These are phyloP conservation scores for Burhinus oedicnemus DNA, from an alignment of 2,113 vertebrate species.

Conservation along the genomic window DNA sequence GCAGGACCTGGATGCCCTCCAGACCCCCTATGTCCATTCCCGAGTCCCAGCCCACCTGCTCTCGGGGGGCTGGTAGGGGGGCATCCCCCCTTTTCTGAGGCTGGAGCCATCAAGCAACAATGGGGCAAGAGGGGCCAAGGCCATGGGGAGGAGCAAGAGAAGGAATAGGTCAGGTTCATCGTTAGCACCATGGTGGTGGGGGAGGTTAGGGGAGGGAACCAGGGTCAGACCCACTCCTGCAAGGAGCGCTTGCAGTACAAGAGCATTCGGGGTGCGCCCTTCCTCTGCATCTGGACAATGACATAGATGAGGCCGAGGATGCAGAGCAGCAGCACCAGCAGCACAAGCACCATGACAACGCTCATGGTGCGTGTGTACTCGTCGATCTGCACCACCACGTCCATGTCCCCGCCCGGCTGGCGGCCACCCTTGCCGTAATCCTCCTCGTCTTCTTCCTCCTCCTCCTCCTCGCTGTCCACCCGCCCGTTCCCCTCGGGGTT, in stretches of 20 bases:
- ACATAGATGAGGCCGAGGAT: slow-evolving; percentile 89
- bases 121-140: not conserved
- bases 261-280: slow-evolving; percentile 89
- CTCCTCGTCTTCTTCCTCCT: slow-evolving; percentile 37
- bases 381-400: slow-evolving; percentile 92
- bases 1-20: not conserved
- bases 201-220: slow-evolving; percentile 18
- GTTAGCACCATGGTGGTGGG: slow-evolving; percentile 82
- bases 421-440: not conserved
- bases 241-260: slow-evolving; percentile 96
- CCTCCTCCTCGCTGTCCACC: not conserved
- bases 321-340: slow-evolving; percentile 90
- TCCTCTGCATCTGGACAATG: slow-evolving; percentile 94
- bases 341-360: slow-evolving; percentile 90
- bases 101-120: not conserved
- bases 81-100: not conserved
- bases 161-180: slow-evolving; percentile 15
- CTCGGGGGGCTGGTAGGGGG: not conserved
- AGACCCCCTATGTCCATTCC: not conserved
- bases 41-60: not conserved
- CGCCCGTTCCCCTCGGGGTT: slow-evolving; percentile 74
- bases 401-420: slow-evolving; percentile 81
- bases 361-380: slow-evolving; percentile 90
- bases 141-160: not conserved
- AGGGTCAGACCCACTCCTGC: slow-evolving; percentile 95